phyloP scores from a whole-genome alignment of 2,797 vertebrate species.

The Manis pentadactyla region DNA sequence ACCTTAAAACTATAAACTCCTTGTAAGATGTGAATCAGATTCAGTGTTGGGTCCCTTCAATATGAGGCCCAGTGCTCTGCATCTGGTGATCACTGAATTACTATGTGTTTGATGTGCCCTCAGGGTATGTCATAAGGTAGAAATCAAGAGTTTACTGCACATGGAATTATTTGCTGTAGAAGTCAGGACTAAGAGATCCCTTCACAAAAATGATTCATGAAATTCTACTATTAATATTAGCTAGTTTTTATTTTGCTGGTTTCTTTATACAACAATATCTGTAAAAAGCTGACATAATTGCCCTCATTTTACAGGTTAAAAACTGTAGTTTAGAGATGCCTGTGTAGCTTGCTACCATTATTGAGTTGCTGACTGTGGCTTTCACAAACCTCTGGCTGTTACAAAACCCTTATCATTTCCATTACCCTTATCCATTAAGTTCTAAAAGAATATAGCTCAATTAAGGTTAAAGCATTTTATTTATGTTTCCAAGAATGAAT shows the following conservation, averaged over 20 bases:
- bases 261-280: background rate
- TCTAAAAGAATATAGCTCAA: background rate
- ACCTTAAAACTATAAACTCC: background rate
- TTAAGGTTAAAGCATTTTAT: background rate
- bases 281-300: background rate
- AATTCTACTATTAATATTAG: background rate
- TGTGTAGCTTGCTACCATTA: background rate
- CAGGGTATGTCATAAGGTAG: background rate
- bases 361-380: background rate
- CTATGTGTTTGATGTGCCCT: background rate
- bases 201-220: background rate
- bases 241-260: background rate
- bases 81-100: background rate
- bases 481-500: background rate
- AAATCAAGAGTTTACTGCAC: background rate
- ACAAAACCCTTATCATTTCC: background rate
- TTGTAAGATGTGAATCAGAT: background rate
- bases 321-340: background rate
- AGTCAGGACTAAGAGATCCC: background rate
- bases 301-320: background rate
- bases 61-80: background rate
- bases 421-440: background rate
- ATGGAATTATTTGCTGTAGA: background rate
- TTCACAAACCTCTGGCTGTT: background rate
- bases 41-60: background rate